Conservation (phyloP, 1,140 invertebrate genomes). For the Vanessa tameamea region DNA sequence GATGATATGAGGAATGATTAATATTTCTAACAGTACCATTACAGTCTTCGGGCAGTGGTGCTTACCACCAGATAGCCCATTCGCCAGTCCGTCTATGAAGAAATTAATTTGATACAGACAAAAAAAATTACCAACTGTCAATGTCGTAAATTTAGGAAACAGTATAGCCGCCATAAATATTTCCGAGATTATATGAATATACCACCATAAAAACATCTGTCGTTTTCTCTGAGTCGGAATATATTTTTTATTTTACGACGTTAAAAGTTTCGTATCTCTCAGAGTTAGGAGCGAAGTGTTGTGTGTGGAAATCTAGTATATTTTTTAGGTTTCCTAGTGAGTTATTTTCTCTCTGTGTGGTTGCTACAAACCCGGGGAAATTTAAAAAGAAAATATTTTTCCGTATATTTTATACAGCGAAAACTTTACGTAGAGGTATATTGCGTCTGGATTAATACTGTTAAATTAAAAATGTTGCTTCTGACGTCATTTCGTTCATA, state of each 20-base stretch:
- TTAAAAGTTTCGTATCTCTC: not conserved
- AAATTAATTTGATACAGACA: not conserved
- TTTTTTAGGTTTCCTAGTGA: not conserved
- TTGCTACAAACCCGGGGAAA: not conserved
- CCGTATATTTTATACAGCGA: not conserved
- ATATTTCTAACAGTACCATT: no score
- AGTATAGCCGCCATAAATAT: not conserved
- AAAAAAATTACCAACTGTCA: not conserved
- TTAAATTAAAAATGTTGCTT: not conserved
- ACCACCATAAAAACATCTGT: not conserved
- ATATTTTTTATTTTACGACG: slow-evolving; percentile 6
- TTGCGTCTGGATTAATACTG: not conserved
- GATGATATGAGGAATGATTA: no score
- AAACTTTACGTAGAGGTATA: not conserved
- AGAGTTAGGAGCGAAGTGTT: not conserved
- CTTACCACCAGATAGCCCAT: no score
- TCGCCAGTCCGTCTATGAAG: no score
- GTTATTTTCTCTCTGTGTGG: not conserved
- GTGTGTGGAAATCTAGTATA: not conserved
- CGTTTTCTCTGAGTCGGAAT: not conserved
- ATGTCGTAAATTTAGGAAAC: not conserved
- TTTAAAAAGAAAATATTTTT: not conserved
- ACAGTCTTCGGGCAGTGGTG: no score
- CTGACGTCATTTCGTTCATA: no score
- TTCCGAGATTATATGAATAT: not conserved